Evolutionary conservation across 2,888 invertebrate genomes (phyloP).

Genomic region (Cheilosia urbana): DNA sequence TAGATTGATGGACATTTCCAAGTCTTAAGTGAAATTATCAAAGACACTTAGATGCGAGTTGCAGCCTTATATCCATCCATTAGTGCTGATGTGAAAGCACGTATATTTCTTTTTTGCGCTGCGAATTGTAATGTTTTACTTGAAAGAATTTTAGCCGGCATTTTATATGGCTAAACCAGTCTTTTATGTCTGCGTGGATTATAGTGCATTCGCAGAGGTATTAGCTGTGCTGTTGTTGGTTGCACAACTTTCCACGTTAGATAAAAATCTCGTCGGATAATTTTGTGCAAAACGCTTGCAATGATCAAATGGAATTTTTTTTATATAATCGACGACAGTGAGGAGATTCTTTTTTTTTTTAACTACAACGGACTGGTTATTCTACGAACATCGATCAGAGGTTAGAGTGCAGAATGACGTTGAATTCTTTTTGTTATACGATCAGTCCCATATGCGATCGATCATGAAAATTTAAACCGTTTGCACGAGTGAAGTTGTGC

Average conservation of each 20-base stretch:
- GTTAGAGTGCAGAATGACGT: not conserved
- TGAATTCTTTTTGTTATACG: no score
- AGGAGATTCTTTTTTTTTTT: not conserved
- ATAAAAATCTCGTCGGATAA: not conserved
- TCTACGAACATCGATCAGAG: not conserved
- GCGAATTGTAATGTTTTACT: conserved; percentile 1
- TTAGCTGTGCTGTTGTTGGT: not conserved
- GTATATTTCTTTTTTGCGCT: not conserved
- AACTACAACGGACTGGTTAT: not conserved
- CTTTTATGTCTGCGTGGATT: not conserved
- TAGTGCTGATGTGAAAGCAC: conserved; percentile 21
- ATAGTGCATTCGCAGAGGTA: not conserved
- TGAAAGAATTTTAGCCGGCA: not conserved
- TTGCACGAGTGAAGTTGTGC: no score
- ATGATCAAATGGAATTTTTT: conserved; percentile 2
- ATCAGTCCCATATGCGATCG: no score
- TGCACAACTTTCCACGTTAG: conserved; percentile 18
- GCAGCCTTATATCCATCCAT: not conserved
- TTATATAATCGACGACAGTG: not conserved
- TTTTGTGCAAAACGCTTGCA: not conserved
- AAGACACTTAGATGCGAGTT: not conserved
- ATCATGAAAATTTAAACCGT: no score
- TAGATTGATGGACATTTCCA: conserved; percentile 8
- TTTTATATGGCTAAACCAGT: conserved; percentile 4
- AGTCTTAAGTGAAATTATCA: conserved; percentile 17